Evolutionary conservation across 2,888 invertebrate genomes (phyloP).

Genomic region (Metalampra italica): DNA sequence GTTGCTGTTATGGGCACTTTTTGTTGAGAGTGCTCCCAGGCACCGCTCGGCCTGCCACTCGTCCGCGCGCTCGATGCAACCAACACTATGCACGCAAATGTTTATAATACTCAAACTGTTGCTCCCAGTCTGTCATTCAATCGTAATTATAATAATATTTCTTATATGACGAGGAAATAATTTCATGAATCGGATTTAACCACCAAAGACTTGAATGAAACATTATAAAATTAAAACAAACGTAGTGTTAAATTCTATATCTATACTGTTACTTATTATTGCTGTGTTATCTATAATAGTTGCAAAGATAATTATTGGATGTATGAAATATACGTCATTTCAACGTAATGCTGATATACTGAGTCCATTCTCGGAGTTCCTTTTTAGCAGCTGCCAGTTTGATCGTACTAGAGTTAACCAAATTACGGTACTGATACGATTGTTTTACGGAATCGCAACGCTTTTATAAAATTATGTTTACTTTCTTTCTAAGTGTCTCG

Average conservation of each 20-base stretch:
- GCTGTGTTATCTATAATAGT: constrained; percentile 13
- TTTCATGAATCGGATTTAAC: constrained; percentile 31
- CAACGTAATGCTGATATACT: neutral
- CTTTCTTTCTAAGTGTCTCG: no score
- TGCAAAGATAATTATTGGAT: constrained; percentile 9
- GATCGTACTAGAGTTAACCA: no score
- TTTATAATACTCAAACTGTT: constrained; percentile 33
- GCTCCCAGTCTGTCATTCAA: constrained; percentile 4
- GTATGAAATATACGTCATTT: constrained; percentile 11
- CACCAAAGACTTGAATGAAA: constrained; percentile 46
- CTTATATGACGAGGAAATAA: constrained; percentile 2
- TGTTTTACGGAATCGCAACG: no score
- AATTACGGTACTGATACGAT: no score
- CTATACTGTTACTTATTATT: constrained; percentile 15
- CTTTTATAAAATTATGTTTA: no score
- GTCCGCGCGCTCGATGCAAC: constrained; percentile 23
- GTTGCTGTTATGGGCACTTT: constrained; percentile 43
- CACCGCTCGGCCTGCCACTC: constrained; percentile 37
- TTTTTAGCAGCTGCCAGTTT: no score
- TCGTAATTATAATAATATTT: constrained; percentile 4
- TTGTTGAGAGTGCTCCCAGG: constrained; percentile 34
- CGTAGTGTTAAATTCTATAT: constrained; percentile 15
- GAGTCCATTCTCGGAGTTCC: no score
- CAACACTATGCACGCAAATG: constrained; percentile 24
- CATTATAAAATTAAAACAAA: constrained; percentile 22